Evolutionary conservation across 1,140 invertebrate genomes (phyloP), one percentile per base, ranked within the genome.

Genomic region (Pygmarrhopalites habei): DNA sequence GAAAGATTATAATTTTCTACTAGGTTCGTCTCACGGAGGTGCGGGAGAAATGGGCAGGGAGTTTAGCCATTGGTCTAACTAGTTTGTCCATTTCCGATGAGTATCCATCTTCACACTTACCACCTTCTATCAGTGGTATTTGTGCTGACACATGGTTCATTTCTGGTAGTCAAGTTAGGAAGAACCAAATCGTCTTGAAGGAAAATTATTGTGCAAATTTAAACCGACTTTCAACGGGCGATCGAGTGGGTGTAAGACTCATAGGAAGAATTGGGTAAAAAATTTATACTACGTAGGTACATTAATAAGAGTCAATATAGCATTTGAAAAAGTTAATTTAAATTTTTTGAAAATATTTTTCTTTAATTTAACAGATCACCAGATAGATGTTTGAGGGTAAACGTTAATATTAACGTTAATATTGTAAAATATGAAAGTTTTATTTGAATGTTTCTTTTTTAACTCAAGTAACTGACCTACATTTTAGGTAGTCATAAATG

Each of bases 191-290:
- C 52, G 74, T 81, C 56, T 75, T 82, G 47, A 81, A 78, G 58
- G 81, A 79, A 53, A 81, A 80, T 71, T 90, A 82, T 69, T 81
- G 86, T 64, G 86, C 86, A 0, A 88, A 84, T 58, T 79, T 92
- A 53, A 86, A 89, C 66, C 89, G 88, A 83, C 73, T 95, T 5
- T 79, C 86, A 26, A 79, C 84, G 1, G 87, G 87, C 1, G 89
- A 79, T 65, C 72, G 76, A 55, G 72, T 84, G 35, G 82, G 82
- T 28, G 72, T 84, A 2, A 77, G 78, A 63, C 69, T 78, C 28
- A 74, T n/a, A n/a, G n/a, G n/a, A n/a, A n/a, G n/a, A n/a, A n/a
- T n/a, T n/a, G n/a, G n/a, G n/a, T n/a, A n/a, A n/a, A n/a, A n/a
- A n/a, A n/a, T n/a, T n/a, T n/a, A n/a, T n/a, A n/a, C n/a, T n/a